These are phyloP conservation scores for Oophaga sylvatica DNA, from an alignment of 2,797 vertebrate genomes.

Conservation along the genomic window DNA sequence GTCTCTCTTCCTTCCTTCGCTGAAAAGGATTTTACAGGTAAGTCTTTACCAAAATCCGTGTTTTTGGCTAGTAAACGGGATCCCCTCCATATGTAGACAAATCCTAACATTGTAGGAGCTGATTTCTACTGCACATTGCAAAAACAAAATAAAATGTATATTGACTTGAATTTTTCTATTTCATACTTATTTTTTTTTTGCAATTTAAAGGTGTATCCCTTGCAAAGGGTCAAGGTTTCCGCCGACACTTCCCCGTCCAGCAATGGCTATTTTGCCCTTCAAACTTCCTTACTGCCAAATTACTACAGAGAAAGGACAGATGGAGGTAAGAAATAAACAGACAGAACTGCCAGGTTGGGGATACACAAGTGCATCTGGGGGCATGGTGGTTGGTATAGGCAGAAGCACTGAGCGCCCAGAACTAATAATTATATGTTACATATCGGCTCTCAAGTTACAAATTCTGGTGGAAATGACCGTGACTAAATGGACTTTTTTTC, in stretches of 20 bases:
- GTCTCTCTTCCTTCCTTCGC: no score
- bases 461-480: no score
- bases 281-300: conserved; percentile 90
- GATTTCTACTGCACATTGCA: background rate
- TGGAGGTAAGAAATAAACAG: conserved; percentile 84
- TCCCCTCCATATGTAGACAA: no score
- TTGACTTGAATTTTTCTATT: background rate
- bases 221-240: conserved; percentile 95
- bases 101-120: no score
- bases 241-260: conserved; percentile 91
- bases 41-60: no score
- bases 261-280: conserved; percentile 87
- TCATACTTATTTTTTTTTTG: conserved; percentile 33
- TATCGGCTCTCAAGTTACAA: background rate
- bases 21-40: no score
- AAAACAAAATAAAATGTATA: background rate
- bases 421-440: background rate
- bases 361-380: background rate
- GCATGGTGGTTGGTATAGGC: no score
- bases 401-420: no score
- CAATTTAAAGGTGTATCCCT: conserved; percentile 86
- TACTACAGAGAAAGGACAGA: conserved; percentile 91
- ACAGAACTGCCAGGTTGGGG: background rate
- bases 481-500: no score
- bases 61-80: no score